These are phyloP conservation scores for Cryptus armator DNA, from an alignment of 2,888 invertebrate genomes.

Conservation along the genomic window DNA sequence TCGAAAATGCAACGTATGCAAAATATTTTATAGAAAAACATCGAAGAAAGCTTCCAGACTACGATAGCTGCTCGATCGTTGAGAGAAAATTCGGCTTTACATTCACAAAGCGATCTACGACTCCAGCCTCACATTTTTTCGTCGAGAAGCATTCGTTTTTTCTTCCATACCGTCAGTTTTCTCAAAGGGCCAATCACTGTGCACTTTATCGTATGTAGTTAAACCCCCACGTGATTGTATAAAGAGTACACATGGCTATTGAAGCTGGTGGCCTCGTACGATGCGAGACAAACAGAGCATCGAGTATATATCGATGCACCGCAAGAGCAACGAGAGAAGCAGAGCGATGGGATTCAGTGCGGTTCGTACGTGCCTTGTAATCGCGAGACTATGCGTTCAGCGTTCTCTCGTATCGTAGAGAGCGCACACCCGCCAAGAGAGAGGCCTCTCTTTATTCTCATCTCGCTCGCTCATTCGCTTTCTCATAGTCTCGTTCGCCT, in stretches of 20 bases:
- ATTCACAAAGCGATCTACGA: no score
- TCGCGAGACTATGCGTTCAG: constrained; percentile 71
- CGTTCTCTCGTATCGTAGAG: constrained; percentile 37
- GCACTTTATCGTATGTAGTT: background rate
- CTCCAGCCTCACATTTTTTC: background rate
- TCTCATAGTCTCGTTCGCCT: constrained; percentile 52
- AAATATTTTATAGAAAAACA: no score
- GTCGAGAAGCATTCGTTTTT: background rate
- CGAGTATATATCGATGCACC: constrained; percentile 36
- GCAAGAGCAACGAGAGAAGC: constrained; percentile 58
- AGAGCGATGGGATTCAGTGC: constrained; percentile 75
- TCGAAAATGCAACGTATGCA: no score
- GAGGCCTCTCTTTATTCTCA: constrained; percentile 18
- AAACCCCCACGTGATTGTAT: background rate
- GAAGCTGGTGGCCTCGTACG: constrained; percentile 65
- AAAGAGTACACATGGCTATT: background rate
- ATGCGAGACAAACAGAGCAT: constrained; percentile 60
- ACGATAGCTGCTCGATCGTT: no score
- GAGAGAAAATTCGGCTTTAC: no score
- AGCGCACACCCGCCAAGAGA: constrained; percentile 3
- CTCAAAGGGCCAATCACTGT: constrained; percentile 3
- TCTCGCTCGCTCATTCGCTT: constrained; percentile 48
- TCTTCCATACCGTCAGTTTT: background rate
- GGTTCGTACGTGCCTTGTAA: constrained; percentile 80
- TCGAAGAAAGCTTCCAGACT: no score